Evolutionary conservation across 2,797 vertebrate genomes (phyloP).

Genomic region (Lacerta viridis): DNA sequence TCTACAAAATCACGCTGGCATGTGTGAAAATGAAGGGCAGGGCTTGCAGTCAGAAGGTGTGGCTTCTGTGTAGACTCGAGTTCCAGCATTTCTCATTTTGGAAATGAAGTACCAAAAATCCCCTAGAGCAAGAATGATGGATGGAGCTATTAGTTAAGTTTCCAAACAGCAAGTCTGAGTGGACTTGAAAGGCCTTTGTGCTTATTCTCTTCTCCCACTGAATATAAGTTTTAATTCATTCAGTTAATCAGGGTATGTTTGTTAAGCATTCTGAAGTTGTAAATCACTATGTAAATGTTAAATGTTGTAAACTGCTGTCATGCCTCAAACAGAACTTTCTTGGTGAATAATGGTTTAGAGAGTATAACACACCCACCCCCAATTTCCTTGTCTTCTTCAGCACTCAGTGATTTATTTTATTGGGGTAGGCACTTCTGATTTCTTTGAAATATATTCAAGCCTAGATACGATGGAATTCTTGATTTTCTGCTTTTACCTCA

Average conservation of each 20-base stretch:
- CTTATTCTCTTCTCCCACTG: background rate
- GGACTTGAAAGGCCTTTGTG: conserved; percentile 10
- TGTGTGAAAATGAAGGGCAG: background rate
- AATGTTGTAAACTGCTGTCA: conserved; percentile 34
- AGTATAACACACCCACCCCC: background rate
- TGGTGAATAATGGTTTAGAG: background rate
- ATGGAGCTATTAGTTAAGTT: conserved; percentile 32
- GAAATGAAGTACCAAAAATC: conserved; percentile 7
- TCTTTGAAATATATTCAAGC: background rate
- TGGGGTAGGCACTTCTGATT: background rate
- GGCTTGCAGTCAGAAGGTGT: background rate
- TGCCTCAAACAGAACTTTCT: background rate
- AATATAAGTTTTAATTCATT: conserved; percentile 27
- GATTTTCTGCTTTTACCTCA: background rate
- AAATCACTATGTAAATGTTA: conserved; percentile 19
- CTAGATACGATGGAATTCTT: background rate
- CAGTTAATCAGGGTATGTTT: conserved; percentile 33
- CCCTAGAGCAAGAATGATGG: conserved; percentile 9
- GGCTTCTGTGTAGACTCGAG: background rate
- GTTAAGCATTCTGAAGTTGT: conserved; percentile 32
- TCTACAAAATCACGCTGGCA: background rate
- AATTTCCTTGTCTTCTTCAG: background rate
- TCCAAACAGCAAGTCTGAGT: conserved; percentile 16
- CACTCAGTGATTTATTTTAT: background rate
- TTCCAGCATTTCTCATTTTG: background rate